Base-by-base conservation (phyloP, 2,113 vertebrate genomes). In the Thymallus thymallus region DNA sequence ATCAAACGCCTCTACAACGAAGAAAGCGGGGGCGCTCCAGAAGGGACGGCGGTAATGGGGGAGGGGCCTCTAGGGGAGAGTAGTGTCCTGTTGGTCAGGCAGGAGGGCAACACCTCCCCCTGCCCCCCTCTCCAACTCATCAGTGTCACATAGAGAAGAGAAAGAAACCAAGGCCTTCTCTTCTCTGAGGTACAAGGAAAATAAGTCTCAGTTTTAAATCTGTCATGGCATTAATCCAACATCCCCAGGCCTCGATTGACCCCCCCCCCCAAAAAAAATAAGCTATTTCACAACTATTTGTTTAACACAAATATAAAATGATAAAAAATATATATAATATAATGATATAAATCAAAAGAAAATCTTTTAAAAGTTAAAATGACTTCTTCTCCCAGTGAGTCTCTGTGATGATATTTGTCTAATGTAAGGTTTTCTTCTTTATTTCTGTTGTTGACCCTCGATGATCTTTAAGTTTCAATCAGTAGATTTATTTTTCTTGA, bases 1-100 rank as follows among this genome's bases (percentile, higher is more conserved):
- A 98, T 99, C 92, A 98, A 98, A 75, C 95, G 96, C 35, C 95
- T 98, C 55, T 99, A 98, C 92, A 99, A 98, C 0, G 97, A 99
- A 85, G 97, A 98, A 1, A 23, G 63, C 1, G 78, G 48, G 48
- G 48, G 3, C 48, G 48, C 48, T 88, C 76, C 93, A 92, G 1
- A 94, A 96, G 81, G 92, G 84, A 29, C 18, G 93, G 91, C 45
- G 71, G 88, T 24, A 32, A 20, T 92, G 9, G 94, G 94, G 76
- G 89, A 22, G 58, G n/a, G 87, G 51, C 45, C 12, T 77, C 84
- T 84, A 48, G 88, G 63, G 22, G 88, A 62, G 22, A 94, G 93
- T 68, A 81, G 91, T 58, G 80, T 92, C 63, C 89, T 90, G 55
- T 75, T 90, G 60, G 87, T 92, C 1, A 84, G 90, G 86, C 93